Conservation (phyloP, 2,888 invertebrate genomes). For the Acanthosepion lycidas region DNA sequence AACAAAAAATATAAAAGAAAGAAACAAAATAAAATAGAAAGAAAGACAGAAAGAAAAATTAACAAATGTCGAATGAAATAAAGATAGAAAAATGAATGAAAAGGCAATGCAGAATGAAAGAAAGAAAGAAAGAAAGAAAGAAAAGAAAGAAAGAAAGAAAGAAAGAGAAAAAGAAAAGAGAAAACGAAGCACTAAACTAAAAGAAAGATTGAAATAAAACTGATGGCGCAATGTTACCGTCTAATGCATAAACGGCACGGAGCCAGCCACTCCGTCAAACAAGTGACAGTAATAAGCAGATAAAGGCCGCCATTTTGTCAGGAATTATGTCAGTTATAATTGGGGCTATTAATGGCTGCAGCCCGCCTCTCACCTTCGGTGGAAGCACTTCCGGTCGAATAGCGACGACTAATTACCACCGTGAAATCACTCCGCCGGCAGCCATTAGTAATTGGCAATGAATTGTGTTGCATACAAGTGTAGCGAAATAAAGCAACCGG, state of each 20-base stretch:
- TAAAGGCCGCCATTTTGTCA: slow-evolving; percentile 21
- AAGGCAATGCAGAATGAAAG: neutral
- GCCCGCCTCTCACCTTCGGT: neutral
- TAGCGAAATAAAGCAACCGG: neutral
- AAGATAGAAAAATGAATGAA: neutral
- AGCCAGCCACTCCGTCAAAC: slow-evolving; percentile 20
- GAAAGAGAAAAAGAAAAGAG: neutral
- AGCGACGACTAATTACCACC: slow-evolving; percentile 10
- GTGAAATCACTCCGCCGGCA: slow-evolving; percentile 9
- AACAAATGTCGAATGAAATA: neutral
- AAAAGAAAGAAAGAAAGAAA: neutral
- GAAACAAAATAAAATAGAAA: neutral
- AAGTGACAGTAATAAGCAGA: slow-evolving; percentile 21
- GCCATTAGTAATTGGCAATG: slow-evolving; percentile 23
- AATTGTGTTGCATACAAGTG: slow-evolving; percentile 21
- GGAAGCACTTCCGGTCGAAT: slow-evolving; percentile 1
- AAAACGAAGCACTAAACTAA: neutral
- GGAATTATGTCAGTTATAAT: slow-evolving; percentile 33
- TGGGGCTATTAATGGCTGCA: neutral
- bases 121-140: neutral
- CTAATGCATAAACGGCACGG: neutral
- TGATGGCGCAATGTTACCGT: neutral
- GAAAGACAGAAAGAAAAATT: neutral
- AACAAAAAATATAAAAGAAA: no score
- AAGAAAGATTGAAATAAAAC: neutral